These are phyloP conservation scores for Erebia aethiops DNA, from an alignment of 2,888 invertebrate genomes.

Conservation along the genomic window DNA sequence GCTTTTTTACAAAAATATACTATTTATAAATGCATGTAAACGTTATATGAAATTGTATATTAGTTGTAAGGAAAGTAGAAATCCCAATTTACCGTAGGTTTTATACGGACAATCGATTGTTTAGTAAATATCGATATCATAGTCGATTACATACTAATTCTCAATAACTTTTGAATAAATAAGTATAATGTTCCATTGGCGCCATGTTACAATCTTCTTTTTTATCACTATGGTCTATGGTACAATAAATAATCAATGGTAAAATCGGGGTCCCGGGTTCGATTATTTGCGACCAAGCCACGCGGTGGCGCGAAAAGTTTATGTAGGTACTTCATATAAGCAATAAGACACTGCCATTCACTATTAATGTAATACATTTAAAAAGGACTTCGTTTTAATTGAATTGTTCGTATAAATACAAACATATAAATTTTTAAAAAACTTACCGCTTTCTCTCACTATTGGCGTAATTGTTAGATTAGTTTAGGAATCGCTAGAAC, in stretches of 20 bases:
- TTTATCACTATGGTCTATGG: background rate
- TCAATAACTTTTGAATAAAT: background rate
- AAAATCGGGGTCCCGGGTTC: background rate
- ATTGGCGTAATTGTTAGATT: slow-evolving; percentile 56
- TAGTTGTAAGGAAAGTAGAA: slow-evolving; percentile 64
- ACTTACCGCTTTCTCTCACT: slow-evolving; percentile 55
- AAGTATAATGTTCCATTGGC: background rate
- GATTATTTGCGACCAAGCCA: background rate
- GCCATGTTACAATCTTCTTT: slow-evolving; percentile 5
- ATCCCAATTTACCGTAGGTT: slow-evolving; percentile 49
- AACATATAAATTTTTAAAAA: slow-evolving; percentile 37
- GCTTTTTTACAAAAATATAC: slow-evolving; percentile 73
- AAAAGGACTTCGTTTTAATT: background rate
- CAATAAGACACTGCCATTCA: background rate
- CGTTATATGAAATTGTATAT: slow-evolving; percentile 36
- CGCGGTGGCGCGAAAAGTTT: background rate
- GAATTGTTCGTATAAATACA: slow-evolving; percentile 23
- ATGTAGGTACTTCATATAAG: background rate
- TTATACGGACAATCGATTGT: slow-evolving; percentile 18
- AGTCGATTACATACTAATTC: background rate
- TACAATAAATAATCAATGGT: background rate
- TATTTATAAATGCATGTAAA: slow-evolving; percentile 31
- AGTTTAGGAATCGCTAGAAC: slow-evolving; percentile 78
- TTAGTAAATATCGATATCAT: background rate
- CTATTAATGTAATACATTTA: background rate